A percentile compares a stretch with the other conserved stretches of the same genome.
phyloP scores from a whole-genome alignment of 2,113 vertebrate species.

The Scolopax mira region DNA sequence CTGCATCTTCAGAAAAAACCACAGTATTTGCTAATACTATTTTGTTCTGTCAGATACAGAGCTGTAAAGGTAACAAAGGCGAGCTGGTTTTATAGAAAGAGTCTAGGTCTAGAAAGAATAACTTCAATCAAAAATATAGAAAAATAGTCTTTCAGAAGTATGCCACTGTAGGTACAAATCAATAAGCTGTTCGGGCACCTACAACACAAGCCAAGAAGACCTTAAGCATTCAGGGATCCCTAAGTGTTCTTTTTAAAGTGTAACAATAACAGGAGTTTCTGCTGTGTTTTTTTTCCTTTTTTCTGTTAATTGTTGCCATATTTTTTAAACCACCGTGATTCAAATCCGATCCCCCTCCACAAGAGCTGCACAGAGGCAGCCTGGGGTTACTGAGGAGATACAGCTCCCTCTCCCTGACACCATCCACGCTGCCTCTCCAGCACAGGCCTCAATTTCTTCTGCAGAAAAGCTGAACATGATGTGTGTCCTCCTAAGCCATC shows the following conservation, averaged over 20 bases:
- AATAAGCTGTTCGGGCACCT: not conserved
- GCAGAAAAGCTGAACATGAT: rapidly evolving
- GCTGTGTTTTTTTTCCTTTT: not conserved
- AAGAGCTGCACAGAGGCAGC: not conserved
- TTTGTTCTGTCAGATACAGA: not conserved
- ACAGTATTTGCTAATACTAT: not conserved
- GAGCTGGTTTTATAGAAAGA: not conserved
- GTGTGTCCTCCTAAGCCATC: not conserved
- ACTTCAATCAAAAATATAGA: not conserved
- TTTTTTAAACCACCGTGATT: not conserved
- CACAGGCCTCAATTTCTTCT: not conserved
- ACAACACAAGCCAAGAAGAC: not conserved
- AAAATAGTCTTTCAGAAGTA: not conserved
- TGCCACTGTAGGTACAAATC: not conserved
- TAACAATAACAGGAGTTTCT: not conserved
- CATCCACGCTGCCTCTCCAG: not conserved
- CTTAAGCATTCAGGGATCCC: not conserved
- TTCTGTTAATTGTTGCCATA: not conserved
- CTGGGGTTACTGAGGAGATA: not conserved
- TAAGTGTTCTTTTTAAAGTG: not conserved
- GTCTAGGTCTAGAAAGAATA: not conserved
- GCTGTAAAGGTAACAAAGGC: not conserved
- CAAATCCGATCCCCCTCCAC: rapidly evolving
- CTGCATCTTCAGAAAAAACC: not conserved
- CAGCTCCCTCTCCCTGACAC: not conserved